phyloP scores from a whole-genome alignment of 2,113 vertebrate genomes.

The Rhadina sibilatrix region DNA sequence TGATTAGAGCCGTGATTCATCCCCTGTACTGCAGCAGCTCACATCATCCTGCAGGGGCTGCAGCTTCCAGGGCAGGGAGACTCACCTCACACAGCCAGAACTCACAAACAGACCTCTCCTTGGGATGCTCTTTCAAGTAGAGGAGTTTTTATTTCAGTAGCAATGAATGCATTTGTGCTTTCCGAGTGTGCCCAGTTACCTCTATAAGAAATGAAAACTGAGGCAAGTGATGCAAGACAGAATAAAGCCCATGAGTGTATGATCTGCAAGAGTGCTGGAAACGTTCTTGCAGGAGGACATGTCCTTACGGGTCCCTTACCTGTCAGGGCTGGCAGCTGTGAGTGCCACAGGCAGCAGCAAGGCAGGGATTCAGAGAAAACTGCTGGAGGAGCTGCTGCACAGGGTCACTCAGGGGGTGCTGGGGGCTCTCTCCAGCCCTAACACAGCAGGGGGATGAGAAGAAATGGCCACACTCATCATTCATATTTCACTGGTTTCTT shows the following conservation, averaged over 20 bases:
- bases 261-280: background rate
- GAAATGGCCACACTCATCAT: background rate
- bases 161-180: background rate
- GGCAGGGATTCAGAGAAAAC: background rate
- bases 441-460: accelerated
- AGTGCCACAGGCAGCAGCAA: background rate
- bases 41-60: background rate
- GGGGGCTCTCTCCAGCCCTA: background rate
- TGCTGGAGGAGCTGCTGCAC: background rate
- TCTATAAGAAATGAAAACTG: background rate
- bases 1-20: background rate
- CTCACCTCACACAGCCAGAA: background rate
- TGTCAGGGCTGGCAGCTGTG: background rate
- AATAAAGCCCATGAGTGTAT: background rate
- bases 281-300: background rate
- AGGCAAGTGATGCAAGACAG: background rate
- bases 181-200: background rate
- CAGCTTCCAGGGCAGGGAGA: background rate
- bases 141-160: background rate
- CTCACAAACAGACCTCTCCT: background rate
- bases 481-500: background rate
- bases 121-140: background rate
- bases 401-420: accelerated
- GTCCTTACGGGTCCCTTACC: background rate
- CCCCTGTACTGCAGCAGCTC: background rate